Conservation (phyloP, 1,140 invertebrate species). For the Colletes latitarsis region DNA sequence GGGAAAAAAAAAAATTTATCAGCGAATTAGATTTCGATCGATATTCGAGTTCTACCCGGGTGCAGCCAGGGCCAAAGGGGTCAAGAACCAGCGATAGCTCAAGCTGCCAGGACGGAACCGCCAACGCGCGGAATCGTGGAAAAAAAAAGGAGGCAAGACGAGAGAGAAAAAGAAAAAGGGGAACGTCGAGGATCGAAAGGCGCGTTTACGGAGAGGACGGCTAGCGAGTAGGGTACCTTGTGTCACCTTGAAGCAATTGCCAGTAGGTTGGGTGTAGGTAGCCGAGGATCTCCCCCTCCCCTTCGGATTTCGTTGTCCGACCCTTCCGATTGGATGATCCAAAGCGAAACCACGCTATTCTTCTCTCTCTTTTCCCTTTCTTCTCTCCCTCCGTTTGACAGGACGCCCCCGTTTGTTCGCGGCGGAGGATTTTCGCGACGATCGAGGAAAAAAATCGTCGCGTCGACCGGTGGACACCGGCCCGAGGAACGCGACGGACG, state of each 20-base stretch:
- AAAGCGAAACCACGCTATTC: conserved; percentile 16
- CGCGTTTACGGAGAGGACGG: conserved; percentile 23
- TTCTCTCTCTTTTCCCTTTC: conserved; percentile 13
- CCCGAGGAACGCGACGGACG: conserved; percentile 30
- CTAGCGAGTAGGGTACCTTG: conserved; percentile 50
- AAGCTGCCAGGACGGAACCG: conserved; percentile 6
- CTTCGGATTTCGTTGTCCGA: conserved; percentile 12
- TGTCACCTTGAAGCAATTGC: conserved; percentile 63
- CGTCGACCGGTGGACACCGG: neutral
- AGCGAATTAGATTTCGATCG: neutral
- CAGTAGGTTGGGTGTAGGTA: conserved; percentile 66
- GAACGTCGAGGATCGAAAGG: conserved; percentile 31
- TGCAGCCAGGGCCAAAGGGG: neutral
- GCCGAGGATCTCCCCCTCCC: conserved; percentile 48
- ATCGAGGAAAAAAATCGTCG: neutral
- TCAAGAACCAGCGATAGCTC: conserved; percentile 16
- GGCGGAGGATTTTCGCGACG: neutral
- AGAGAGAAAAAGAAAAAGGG: neutral
- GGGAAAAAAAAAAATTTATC: too few species aligned
- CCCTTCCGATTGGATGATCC: conserved; percentile 62
- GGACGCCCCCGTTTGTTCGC: neutral
- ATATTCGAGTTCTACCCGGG: neutral
- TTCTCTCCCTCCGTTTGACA: neutral
- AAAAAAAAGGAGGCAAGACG: neutral
- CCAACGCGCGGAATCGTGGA: conserved; percentile 9